Evolutionary conservation across 2,888 invertebrate species (phyloP).

Genomic region (Caenorhabditis sinica): DNA sequence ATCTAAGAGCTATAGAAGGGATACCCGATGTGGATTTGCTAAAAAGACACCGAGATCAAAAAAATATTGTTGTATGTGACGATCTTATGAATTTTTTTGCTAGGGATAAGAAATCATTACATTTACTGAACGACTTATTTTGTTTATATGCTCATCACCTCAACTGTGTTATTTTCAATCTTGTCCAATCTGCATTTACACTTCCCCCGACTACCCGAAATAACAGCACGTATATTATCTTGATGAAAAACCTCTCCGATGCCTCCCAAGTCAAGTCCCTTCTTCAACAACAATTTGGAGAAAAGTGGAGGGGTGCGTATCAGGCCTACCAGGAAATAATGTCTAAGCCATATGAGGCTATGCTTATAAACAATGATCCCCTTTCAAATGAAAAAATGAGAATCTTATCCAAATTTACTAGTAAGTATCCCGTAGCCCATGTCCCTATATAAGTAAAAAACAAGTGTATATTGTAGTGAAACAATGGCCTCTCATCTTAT

Average conservation of each 20-base stretch:
- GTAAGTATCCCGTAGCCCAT: slow-evolving; percentile 1
- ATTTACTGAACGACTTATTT: slow-evolving; percentile 12
- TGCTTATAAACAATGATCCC: slow-evolving; percentile 1
- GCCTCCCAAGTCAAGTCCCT: slow-evolving; percentile 13
- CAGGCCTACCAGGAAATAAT: slow-evolving; percentile 22
- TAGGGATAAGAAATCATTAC: neutral
- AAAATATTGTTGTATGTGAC: slow-evolving; percentile 13
- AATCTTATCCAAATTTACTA: neutral
- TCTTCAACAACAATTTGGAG: slow-evolving; percentile 22
- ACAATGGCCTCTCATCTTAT: slow-evolving; percentile 14
- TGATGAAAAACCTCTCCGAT: slow-evolving; percentile 23
- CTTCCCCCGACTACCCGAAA: no score
- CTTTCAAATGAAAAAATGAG: neutral
- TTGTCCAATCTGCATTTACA: no score
- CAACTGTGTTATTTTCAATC: no score
- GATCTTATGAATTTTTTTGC: slow-evolving; percentile 25
- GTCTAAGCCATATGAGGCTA: slow-evolving; percentile 12
- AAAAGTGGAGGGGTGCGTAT: slow-evolving; percentile 2
- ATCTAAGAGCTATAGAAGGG: no score
- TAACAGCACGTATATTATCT: no score
- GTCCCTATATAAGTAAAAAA: neutral
- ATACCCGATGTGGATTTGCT: no score
- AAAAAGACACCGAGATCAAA: slow-evolving; percentile 11
- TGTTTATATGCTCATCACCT: slow-evolving; percentile 35
- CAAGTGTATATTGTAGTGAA: neutral